Base-by-base conservation (phyloP, 2,888 invertebrate species). In the Drosophila neonasuta region DNA sequence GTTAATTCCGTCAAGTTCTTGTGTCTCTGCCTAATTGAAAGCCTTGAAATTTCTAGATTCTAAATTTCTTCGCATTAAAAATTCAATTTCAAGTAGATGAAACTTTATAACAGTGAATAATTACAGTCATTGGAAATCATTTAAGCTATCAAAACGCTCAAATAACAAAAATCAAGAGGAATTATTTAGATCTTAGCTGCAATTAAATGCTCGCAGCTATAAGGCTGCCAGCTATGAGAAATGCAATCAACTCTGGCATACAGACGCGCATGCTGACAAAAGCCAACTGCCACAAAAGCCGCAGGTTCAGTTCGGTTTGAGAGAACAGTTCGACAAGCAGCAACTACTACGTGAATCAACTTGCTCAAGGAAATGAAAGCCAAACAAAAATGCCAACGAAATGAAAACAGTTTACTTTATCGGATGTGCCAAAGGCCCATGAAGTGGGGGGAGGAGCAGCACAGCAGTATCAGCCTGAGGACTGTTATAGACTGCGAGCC, bases 291-390 rank as follows among this genome's bases (percentile, higher is more conserved):
- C 57, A 20, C 10, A 39, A 6, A 45, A 50, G 48, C 55, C 54
- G 59, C 54, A 68, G 49, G 57, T 49, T 36, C 64, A 68, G 63
- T 66, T 73, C 6, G 1, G 24, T 61, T 72, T 72, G 62, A 42
- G 61, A 20, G 41, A 20, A 58, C 4, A 44, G 30, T 24, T 30
- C 17, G 44, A 41, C 24, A 29, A 30, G 11, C 20, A 17, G 34
- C 36, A 52, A 52, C 24, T 24, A 65, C 46, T 54, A 56, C 45
- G 62, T 74, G 57, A 80, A 71, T 71, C 67, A 71, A 67, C 55
- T 69, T 57, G 51, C 58, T 67, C 48, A 62, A 55, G 63, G 58
- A 74, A 79, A 81, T 79, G 77, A 74, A 79, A 79, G 65, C 58
- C 73, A 76, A 81, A 81, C 82, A 75, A 78, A 57, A 60, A 57